Evolutionary conservation across 2,113 vertebrate species (phyloP), one percentile per base, ranked within the genome.

Genomic region (Plecotus auritus): DNA sequence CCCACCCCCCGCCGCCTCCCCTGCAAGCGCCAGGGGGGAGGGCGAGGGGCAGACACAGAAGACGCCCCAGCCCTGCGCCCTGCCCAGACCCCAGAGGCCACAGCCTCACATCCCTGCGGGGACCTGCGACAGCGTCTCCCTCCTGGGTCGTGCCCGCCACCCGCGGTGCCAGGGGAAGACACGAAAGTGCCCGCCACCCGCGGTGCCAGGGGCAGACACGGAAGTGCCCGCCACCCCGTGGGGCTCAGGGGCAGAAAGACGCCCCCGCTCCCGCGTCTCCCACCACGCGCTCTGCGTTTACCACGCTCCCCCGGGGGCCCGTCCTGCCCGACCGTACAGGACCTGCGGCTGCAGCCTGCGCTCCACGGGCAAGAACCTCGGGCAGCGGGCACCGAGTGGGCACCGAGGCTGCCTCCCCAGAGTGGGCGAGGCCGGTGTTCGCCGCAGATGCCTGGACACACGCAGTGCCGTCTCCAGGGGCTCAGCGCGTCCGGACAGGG

Each of bases 1-100:
- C 26, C 23, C 26, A 18, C 26, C 23, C 49, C 18, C 35, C 12
- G 17, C 23, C n/a, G 23, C 64, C 12, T 9, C 26, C 45, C 2
- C 1, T 1, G 32, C 8, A 0, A 8, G 11, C 0, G 4, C 16
- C 9, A 1, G 35, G 59, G 18, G 30, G 0, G n/a, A 0, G 10
- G 4, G 26, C 2, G 8, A 9, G n/a, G 18, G 18, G 18, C 42
- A 40, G 28, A n/a, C 16, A 2, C 9, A 7, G 5, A 4, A 64
- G 18, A 18, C 4, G 0, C 47, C 47, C 47, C 47, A 49, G 47
- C 47, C 47, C 47, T 49, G 9, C 18, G 0, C 72, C 35, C 37
- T 4, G 37, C 23, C 40, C 91, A 37, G 61, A 54, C 40, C 80
- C 45, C 1, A 28, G 70, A 7, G 40, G 72, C 40, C 72, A 14